Evolutionary conservation across 2,888 invertebrate genomes (phyloP).

Genomic region (Schizaphis graminum): DNA sequence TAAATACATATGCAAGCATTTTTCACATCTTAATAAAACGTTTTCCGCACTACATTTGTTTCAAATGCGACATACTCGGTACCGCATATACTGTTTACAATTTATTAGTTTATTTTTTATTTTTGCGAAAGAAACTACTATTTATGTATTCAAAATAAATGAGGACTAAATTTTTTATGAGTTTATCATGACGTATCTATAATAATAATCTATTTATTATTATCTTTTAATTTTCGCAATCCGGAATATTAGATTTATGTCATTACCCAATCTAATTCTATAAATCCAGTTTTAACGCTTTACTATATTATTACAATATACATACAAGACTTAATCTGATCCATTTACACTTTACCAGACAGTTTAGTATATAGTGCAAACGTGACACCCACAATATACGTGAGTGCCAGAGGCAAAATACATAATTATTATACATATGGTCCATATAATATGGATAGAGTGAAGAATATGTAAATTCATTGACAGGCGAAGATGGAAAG

Average conservation of each 20-base stretch:
- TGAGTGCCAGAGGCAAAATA: not conserved
- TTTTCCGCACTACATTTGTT: not conserved
- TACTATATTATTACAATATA: not conserved
- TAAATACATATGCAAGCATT: not conserved
- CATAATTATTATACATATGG: not conserved
- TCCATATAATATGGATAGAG: not conserved
- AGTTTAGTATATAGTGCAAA: constrained; percentile 32
- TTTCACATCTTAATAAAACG: not conserved
- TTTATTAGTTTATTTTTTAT: not conserved
- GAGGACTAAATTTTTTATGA: not conserved
- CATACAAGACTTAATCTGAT: constrained; percentile 33
- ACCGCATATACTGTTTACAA: not conserved
- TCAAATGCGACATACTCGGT: not conserved
- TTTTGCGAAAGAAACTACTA: not conserved
- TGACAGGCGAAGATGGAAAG: not conserved
- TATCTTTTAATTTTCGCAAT: constrained; percentile 21
- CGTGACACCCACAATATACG: constrained; percentile 33
- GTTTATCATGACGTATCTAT: not conserved
- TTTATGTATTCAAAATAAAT: not conserved
- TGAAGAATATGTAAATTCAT: constrained; percentile 33
- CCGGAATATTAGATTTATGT: not conserved
- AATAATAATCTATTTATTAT: not conserved
- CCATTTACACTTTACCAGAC: constrained; percentile 41
- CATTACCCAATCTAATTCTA: not conserved
- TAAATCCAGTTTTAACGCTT: not conserved